These are phyloP conservation scores for Mus minutoides DNA, from an alignment of 2,797 vertebrate genomes.

Conservation along the genomic window DNA sequence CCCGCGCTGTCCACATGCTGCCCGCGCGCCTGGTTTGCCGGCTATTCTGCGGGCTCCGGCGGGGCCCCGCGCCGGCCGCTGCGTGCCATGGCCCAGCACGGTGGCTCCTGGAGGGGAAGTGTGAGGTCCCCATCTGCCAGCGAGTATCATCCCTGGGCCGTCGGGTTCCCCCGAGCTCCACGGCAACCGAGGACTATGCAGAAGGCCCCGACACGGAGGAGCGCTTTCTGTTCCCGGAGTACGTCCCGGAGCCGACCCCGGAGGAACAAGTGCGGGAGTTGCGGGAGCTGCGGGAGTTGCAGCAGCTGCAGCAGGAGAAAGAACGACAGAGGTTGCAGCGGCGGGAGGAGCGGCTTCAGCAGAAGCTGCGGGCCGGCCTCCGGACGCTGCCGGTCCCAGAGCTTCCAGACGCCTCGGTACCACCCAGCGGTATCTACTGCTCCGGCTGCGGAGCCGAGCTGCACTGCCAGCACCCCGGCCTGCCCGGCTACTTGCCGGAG, in stretches of 20 bases:
- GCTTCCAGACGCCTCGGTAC: constrained; percentile 81
- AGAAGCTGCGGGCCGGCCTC: not conserved
- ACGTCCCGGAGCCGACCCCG: constrained; percentile 16
- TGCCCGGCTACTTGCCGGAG: constrained; percentile 92
- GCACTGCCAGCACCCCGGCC: constrained; percentile 87
- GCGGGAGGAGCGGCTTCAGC: not conserved
- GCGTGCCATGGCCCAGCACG: not conserved
- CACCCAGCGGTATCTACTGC: constrained; percentile 87
- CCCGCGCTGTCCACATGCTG: not conserved
- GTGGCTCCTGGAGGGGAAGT: not conserved
- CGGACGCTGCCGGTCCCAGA: not conserved
- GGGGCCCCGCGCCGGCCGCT: fast-evolving
- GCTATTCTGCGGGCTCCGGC: not conserved
- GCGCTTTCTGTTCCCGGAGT: constrained; percentile 83
- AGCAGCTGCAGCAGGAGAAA: constrained; percentile 27
- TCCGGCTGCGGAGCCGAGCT: constrained; percentile 93
- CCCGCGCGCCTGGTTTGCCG: fast-evolving
- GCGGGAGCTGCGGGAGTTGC: not conserved
- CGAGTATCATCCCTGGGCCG: not conserved
- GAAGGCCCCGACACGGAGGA: constrained; percentile 56
- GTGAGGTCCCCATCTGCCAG: not conserved
- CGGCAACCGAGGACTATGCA: not conserved
- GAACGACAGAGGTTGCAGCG: not conserved
- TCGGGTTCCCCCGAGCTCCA: not conserved
- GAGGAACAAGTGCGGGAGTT: constrained; percentile 45